Percentiles rank a stretch among this genome's conserved stretches.
Conservation (phyloP, 2,797 vertebrate species). For the Bradypodion pumilum region DNA sequence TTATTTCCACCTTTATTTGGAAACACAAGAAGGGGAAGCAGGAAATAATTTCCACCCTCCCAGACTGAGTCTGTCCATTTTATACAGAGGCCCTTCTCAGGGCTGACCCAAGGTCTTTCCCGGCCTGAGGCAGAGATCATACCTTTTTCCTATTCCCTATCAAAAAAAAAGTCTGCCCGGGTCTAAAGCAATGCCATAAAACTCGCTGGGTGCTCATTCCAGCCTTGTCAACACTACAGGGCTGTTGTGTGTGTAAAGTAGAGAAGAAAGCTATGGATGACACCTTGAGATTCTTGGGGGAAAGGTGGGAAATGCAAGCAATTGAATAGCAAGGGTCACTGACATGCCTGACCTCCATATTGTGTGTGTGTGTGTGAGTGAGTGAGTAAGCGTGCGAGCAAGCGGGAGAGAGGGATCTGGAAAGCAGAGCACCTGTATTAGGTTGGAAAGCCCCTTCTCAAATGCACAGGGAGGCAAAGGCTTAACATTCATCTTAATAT, state of each 20-base stretch:
- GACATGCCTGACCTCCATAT: not conserved
- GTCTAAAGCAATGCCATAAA: too few species aligned
- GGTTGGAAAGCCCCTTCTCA: not conserved
- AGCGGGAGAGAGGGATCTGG: too few species aligned
- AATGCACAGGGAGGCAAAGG: constrained; percentile 40
- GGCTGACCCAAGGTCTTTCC: not conserved
- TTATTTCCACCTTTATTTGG: not conserved
- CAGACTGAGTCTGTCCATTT: not conserved
- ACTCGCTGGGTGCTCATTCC: too few species aligned
- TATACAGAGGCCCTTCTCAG: not conserved
- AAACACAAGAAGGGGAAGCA: not conserved
- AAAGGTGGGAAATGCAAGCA: too few species aligned
- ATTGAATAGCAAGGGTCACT: too few species aligned
- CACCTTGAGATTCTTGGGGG: too few species aligned
- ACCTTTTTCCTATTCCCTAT: not conserved
- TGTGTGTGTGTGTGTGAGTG: too few species aligned
- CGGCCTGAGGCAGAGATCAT: not conserved
- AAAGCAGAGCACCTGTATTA: not conserved
- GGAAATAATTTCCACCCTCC: not conserved
- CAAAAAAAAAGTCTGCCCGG: not conserved
- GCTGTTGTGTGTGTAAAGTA: too few species aligned
- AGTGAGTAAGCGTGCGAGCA: too few species aligned
- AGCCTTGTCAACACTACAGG: too few species aligned
- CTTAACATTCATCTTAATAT: constrained; percentile 64
- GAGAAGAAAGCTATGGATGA: too few species aligned